Percentiles rank a stretch among this genome's conserved stretches.
phyloP scores from a whole-genome alignment of 2,113 vertebrate species.

The Sander lucioperca region DNA sequence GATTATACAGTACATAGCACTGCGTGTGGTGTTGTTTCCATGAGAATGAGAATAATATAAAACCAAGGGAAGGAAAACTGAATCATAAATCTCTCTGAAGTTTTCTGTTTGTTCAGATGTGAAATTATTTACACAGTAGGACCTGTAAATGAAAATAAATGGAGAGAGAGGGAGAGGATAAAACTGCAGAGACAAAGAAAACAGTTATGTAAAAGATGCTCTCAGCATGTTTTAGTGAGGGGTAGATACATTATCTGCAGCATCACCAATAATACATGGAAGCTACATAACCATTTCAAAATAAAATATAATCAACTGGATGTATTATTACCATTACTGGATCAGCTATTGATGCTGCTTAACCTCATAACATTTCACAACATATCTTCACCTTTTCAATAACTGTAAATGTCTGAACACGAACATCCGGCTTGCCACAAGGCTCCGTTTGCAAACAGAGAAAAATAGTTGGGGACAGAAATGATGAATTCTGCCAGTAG shows the following conservation, averaged over 20 bases:
- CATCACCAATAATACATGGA: not conserved
- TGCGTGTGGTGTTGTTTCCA: constrained; percentile 22
- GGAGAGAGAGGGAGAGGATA: constrained; percentile 2
- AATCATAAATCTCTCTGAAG: constrained; percentile 33
- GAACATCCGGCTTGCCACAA: constrained; percentile 5
- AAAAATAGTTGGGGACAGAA: constrained; percentile 52
- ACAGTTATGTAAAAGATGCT: constrained; percentile 20
- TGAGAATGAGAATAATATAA: constrained; percentile 31
- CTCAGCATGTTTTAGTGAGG: not conserved
- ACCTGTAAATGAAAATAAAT: constrained; percentile 37
- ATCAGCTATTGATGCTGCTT: not conserved
- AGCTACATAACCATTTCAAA: not conserved
- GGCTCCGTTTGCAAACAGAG: constrained; percentile 52
- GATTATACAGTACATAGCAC: constrained; percentile 27
- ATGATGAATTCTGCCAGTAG: constrained; percentile 65
- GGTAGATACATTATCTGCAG: constrained; percentile 5
- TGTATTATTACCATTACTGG: not conserved
- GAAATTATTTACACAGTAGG: constrained; percentile 42
- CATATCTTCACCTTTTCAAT: constrained; percentile 29
- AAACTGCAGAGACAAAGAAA: constrained; percentile 18
- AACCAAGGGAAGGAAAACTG: constrained; percentile 19
- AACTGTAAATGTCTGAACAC: constrained; percentile 28
- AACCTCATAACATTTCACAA: not conserved
- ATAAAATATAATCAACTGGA: not conserved
- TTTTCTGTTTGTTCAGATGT: constrained; percentile 39